A percentile compares a stretch with the other conserved stretches of the same genome.
Conservation (phyloP, 2,888 invertebrate species). For the Lydus trimaculatus region DNA sequence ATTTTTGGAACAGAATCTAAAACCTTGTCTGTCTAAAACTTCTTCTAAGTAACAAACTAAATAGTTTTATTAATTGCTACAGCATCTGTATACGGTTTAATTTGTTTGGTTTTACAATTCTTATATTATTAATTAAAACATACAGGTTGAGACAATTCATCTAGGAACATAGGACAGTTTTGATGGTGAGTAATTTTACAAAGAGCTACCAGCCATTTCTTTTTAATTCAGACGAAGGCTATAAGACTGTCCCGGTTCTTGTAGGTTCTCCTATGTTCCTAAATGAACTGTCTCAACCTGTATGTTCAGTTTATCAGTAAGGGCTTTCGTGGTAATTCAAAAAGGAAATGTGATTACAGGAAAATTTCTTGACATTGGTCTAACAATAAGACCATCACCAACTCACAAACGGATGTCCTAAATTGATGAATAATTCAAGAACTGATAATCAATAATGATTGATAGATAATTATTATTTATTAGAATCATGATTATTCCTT, state of each 20-base stretch:
- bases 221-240: too few species aligned
- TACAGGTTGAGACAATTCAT: too few species aligned
- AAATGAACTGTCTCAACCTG: too few species aligned
- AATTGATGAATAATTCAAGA: background rate
- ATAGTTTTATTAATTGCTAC: background rate
- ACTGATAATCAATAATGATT: background rate
- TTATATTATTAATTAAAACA: background rate
- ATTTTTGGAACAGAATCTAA: background rate
- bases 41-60: background rate
- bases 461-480: slow-evolving; percentile 6
- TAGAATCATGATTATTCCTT: slow-evolving; percentile 12
- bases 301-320: background rate
- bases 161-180: too few species aligned
- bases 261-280: too few species aligned
- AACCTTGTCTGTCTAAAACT: background rate
- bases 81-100: background rate
- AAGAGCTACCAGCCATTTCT: too few species aligned
- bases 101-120: background rate
- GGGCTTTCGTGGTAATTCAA: background rate
- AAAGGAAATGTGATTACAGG: background rate
- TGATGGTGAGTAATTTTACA: too few species aligned
- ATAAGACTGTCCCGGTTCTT: too few species aligned
- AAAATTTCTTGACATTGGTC: too few species aligned
- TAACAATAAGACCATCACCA: background rate
- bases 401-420: background rate